Base-by-base conservation (phyloP, 1,140 invertebrate genomes). In the Euwallacea fornicatus region DNA sequence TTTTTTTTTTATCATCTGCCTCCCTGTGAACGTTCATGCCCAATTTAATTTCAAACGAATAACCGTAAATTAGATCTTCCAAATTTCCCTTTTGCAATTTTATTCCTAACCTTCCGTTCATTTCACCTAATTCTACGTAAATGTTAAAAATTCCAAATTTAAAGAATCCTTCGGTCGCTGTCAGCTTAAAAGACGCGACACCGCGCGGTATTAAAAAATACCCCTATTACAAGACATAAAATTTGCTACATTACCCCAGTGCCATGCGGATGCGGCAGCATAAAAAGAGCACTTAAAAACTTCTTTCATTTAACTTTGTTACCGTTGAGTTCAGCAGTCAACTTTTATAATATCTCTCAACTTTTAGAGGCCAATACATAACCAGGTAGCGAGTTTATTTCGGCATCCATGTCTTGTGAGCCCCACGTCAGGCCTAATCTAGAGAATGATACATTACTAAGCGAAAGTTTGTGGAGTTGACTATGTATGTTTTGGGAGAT, bases 241-340 rank as follows among this genome's bases (percentile, higher is more conserved):
- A 50, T 50, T 50, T 50, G 46, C 13, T 50, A 50, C 13, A 50
- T 50, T 50, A 50, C 21, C 21, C 21, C 21, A 33, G 46, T 11
- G 46, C 46, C 46, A 50, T 50, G 9, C 46, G 9, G 46, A 50
- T 33, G 21, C 21, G 21, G 21, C 21, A 33, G n/a, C 16, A 41
- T 13, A n/a, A 63, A 42, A 63, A 10, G 46, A 42, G 46, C 63
- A 41, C 11, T 56, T 15, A 56, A 56, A 63, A 63, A 63, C 43
- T 63, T 63, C 46, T 15, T 63, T 63, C 61, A 63, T 63, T 63
- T 63, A 63, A 63, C 61, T 63, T 63, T 63, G 61, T 47, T 63
- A 47, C n/a, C 61, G 43, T 8, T 8, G 15, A 42, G 41, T 33
- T 44, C 7, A 46, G 61, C 15, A 63, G 61, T 63, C 61, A 63